Conservation (phyloP, 2,888 invertebrate genomes). For the Tanypteryx hageni region DNA sequence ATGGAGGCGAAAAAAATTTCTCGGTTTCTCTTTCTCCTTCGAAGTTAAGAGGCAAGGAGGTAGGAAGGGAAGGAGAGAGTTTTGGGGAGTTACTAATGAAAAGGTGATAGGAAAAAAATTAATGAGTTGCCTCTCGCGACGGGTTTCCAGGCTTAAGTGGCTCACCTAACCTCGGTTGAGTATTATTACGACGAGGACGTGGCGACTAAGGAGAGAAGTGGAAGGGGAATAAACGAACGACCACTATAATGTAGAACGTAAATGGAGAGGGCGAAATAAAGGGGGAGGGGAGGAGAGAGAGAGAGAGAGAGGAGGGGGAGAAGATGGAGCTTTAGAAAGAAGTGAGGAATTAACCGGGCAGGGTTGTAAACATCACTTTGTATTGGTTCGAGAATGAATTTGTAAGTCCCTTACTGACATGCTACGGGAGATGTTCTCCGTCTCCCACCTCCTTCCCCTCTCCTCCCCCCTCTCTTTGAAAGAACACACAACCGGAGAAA, state of each 20-base stretch:
- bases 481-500: not conserved
- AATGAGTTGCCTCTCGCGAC: conserved; percentile 50
- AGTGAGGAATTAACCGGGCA: conserved; percentile 68
- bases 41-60: not conserved
- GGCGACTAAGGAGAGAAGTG: not conserved
- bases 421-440: not conserved
- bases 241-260: conserved; percentile 44
- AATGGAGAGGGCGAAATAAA: conserved; percentile 52
- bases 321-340: conserved; percentile 49
- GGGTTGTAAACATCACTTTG: conserved; percentile 52
- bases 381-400: conserved; percentile 50
- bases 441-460: not conserved
- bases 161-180: conserved; percentile 29
- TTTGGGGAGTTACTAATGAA: conserved; percentile 46
- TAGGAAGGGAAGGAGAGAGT: not conserved
- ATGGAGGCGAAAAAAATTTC: not conserved
- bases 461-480: not conserved
- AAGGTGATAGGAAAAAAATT: conserved; percentile 60
- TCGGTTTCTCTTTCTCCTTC: not conserved
- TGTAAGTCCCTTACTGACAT: conserved; percentile 29
- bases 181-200: conserved; percentile 30
- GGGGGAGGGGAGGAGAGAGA: not conserved
- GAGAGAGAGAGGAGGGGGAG: too few species aligned
- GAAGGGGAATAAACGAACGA: conserved; percentile 37
- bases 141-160: conserved; percentile 59